Percentiles rank a stretch among this genome's conserved stretches.
These are phyloP conservation scores for Choreutis nemorana DNA, from an alignment of 2,888 invertebrate species.

Conservation along the genomic window DNA sequence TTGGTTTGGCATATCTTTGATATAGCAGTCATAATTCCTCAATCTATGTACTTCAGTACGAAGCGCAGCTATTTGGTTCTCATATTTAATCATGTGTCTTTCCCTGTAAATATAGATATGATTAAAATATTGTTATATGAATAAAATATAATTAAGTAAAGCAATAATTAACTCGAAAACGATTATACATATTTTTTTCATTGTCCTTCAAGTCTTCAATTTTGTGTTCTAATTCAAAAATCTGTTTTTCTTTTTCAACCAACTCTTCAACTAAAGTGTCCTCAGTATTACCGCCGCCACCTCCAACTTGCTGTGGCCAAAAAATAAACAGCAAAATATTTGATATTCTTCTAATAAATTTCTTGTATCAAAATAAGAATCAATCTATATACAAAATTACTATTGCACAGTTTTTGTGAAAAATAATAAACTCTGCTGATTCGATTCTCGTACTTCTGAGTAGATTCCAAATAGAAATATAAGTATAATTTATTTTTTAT, in stretches of 20 bases:
- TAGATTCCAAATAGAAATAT: too few relatives aligned
- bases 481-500: too few relatives aligned
- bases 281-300: slow-evolving; percentile 28
- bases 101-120: slow-evolving; percentile 41
- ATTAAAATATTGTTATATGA: too few relatives aligned
- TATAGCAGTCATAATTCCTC: slow-evolving; percentile 39
- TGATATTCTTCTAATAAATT: too few relatives aligned
- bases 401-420: too few relatives aligned
- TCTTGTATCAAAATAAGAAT: too few relatives aligned
- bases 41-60: slow-evolving; percentile 41
- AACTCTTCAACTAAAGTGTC: slow-evolving; percentile 47
- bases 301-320: too few relatives aligned
- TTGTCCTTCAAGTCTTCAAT: slow-evolving; percentile 39
- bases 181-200: slow-evolving; percentile 21
- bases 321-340: too few relatives aligned
- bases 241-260: slow-evolving; percentile 41
- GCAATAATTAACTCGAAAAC: not conserved
- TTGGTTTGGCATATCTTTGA: slow-evolving; percentile 35
- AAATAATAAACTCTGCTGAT: too few relatives aligned
- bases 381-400: too few relatives aligned
- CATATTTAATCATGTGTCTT: slow-evolving; percentile 39
- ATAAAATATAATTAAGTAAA: too few relatives aligned
- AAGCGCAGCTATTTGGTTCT: slow-evolving; percentile 36
- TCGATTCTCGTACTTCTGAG: too few relatives aligned
- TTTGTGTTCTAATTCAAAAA: slow-evolving; percentile 32